These are phyloP conservation scores for Chiridota heheva DNA, from an alignment of 35 echinoderm and acorn worm species.

Conservation along the genomic window DNA sequence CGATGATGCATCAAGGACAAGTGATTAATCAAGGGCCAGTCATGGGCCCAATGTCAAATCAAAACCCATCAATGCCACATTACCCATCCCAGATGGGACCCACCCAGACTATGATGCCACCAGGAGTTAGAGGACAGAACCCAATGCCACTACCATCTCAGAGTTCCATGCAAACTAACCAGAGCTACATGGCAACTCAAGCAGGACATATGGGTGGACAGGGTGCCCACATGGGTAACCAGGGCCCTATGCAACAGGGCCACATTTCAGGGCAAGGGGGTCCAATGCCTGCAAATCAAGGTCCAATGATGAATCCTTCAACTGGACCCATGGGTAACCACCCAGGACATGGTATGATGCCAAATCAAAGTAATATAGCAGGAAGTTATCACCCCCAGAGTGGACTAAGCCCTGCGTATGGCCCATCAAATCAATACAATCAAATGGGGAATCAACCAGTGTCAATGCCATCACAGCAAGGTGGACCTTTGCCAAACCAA, in stretches of 20 bases:
- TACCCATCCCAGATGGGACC: constrained; percentile 36
- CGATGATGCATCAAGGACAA: constrained; percentile 64
- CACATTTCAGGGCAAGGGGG: constrained; percentile 44
- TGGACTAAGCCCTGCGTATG: constrained; percentile 29
- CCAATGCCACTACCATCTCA: constrained; percentile 39
- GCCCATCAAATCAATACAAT: constrained; percentile 34
- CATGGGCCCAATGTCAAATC: constrained; percentile 64
- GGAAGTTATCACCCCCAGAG: constrained; percentile 46
- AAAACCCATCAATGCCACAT: constrained; percentile 42
- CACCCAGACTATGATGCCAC: constrained; percentile 31
- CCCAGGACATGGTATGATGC: constrained; percentile 52
- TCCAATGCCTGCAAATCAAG: constrained; percentile 38
- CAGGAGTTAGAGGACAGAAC: constrained; percentile 13
- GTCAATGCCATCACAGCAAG: constrained; percentile 26
- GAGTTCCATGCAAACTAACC: constrained; percentile 39
- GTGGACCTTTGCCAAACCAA: constrained; percentile 58
- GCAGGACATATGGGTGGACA: constrained; percentile 24
- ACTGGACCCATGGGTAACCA: constrained; percentile 40
- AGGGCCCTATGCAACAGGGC: constrained; percentile 33
- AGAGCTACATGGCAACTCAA: constrained; percentile 59
- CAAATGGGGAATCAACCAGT: constrained; percentile 41
- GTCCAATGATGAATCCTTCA: constrained; percentile 46
- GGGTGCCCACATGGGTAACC: not conserved
- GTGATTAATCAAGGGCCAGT: constrained; percentile 43
- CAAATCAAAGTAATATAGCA: constrained; percentile 49